Evolutionary conservation across 2,888 invertebrate genomes (phyloP), one percentile per base, ranked within the genome.

Genomic region (Rhagonycha fulva): DNA sequence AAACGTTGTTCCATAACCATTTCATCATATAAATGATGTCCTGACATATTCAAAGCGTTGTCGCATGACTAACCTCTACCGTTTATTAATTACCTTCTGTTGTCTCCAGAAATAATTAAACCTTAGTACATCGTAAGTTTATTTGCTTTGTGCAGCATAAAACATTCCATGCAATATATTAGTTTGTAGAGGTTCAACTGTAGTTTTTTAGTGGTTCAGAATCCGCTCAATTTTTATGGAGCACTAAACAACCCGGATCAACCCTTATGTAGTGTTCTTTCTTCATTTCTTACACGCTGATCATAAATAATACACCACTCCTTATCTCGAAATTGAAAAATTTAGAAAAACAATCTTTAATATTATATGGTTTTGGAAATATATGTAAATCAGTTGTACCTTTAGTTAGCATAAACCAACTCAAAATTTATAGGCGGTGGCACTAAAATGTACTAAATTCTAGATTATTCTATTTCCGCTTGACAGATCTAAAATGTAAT

Each of bases 211-310:
- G 60, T n/a, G n/a, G 60, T 47, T 69, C 47, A 69, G 69, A 26
- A 69, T 69, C 60, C 11, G 23, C 60, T 26, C 69, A 69, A 69
- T 69, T 69, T 69, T 69, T 69, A 12, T 61, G 14, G 69, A 26
- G 23, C 69, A 69, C 30, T 60, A 61, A 23, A 69, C 30, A 69
- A 30, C 69, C 24, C 69, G 60, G 14, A 14, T 47, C 69, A 30
- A 19, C 19, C 60, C 24, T 60, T 26, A 32, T 61, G 9, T 60
- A 14, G 23, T 60, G 24, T 11, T 69, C 26, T 60, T 69, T 30
- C n/a, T 10, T 26, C 60, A 26, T 47, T 32, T 19, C n/a, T 60
- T 60, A 69, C 47, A 69, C 23, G n/a, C 10, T 3, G 23, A 19
- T 12, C 32, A 68, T 68, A 68, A 68, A 68, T 68, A 68, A 32